phyloP scores from a whole-genome alignment of 2,797 vertebrate genomes.

The Diplodus puntazzo region DNA sequence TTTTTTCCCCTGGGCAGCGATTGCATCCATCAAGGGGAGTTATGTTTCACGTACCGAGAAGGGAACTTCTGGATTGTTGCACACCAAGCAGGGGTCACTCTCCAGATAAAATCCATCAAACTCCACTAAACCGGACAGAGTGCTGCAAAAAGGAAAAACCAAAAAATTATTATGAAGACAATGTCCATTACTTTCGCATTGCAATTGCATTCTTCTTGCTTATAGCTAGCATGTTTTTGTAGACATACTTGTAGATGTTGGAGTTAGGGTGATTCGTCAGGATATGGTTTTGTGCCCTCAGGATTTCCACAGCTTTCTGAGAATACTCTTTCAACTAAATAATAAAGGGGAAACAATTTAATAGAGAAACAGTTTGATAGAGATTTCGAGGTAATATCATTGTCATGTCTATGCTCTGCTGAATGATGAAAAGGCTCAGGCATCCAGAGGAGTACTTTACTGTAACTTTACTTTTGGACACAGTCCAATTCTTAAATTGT shows the following conservation, averaged over 20 bases:
- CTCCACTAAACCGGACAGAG: conserved; percentile 96
- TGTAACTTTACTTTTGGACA: neutral
- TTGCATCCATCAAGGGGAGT: neutral
- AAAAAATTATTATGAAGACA: neutral
- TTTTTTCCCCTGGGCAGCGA: neutral
- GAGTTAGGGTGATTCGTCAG: conserved; percentile 99
- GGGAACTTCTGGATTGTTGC: conserved; percentile 99
- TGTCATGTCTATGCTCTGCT: neutral
- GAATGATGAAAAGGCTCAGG: neutral
- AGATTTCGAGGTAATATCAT: neutral
- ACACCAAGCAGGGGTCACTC: conserved; percentile 98
- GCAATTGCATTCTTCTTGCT: neutral
- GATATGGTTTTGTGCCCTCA: conserved; percentile 97
- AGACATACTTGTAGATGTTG: conserved; percentile 97
- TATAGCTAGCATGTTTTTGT: neutral
- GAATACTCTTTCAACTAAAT: conserved; percentile 96
- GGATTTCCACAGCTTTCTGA: conserved; percentile 98
- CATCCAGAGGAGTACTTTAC: neutral
- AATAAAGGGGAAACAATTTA: neutral
- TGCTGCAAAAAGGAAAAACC: conserved; percentile 82
- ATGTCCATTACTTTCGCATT: neutral
- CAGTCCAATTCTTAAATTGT: neutral
- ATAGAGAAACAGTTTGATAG: neutral
- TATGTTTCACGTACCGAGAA: conserved; percentile 89
- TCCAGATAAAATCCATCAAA: conserved; percentile 98